Evolutionary conservation across 53 echinoderm and acorn worm genomes (phyloP), one percentile per base, ranked within the genome.

Genomic region (Paelopatides confundens): DNA sequence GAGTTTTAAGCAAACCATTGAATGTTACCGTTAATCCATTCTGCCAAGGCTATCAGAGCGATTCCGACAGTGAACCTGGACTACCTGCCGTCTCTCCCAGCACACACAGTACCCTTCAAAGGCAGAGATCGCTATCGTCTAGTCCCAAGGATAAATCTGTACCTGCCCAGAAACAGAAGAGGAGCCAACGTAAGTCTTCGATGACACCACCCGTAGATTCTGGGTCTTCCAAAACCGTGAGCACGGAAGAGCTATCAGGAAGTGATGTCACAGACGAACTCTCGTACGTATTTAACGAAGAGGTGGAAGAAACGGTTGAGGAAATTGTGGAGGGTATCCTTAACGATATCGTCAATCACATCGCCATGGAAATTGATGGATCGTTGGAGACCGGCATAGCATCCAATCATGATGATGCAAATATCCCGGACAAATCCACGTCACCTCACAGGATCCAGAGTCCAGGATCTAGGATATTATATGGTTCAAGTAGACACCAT

Each of bases 211-310:
- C 65, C 2, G 13, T 37, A 38, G 84, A 83, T 3, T 23, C 62
- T 5, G 39, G 35, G 10, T 83, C 84, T 15, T 83, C 64, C 2
- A 83, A 83, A 38, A 29, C 35, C 12, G 84, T 64, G 11, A 97
- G 97, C 85, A 93, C 86, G 3, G 95, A 95, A 54, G 93, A 97
- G 67, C 82, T 93, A 2, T 91, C 90, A n/a, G 94, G 88, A 33
- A 87, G 87, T 31, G 94, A 92, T 21, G 85, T 77, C 35, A 89
- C 82, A 3, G 96, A 96, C n/a, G 96, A 96, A 63, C 93, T 90
- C 8, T 97, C 97, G 0, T 97, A 97, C 76, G 93, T 97, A 43
- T 97, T 91, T 87, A 97, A 97, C 66, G 97, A 97, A 77, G 97
- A 95, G 53, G 93, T 93, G 11, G 88, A 92, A 23, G 97, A 97